These are phyloP conservation scores for Aphelenchoides bicaudatus DNA, from an alignment of 2,888 invertebrate species.

Conservation along the genomic window DNA sequence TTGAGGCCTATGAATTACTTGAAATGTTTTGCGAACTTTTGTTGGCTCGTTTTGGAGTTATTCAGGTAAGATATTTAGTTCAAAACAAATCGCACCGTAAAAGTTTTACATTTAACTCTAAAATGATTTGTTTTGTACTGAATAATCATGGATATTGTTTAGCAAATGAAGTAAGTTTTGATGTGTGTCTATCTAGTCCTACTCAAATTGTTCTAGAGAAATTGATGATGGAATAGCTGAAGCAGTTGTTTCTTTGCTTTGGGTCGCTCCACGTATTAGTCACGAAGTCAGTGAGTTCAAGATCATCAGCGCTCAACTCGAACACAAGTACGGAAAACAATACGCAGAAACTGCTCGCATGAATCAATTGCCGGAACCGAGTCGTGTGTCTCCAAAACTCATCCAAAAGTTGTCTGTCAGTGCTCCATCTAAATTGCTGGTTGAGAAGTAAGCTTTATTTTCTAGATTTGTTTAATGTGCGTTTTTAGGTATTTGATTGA, in stretches of 20 bases:
- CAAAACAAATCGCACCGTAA: too few relatives aligned
- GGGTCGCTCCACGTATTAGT: slow-evolving; percentile 86
- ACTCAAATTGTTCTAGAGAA: slow-evolving; percentile 63
- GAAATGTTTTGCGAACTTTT: slow-evolving; percentile 99
- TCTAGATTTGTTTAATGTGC: slow-evolving; percentile 6
- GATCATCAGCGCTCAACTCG: slow-evolving; percentile 80
- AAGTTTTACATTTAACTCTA: too few relatives aligned
- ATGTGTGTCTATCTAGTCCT: slow-evolving; percentile 18
- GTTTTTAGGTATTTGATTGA: slow-evolving; percentile 72
- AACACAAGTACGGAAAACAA: slow-evolving; percentile 85
- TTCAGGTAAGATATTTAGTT: too few relatives aligned
- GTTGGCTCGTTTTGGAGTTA: slow-evolving; percentile 88
- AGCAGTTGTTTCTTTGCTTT: slow-evolving; percentile 88
- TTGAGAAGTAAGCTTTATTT: slow-evolving; percentile 72
- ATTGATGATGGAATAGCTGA: slow-evolving; percentile 91
- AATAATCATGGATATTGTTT: too few relatives aligned
- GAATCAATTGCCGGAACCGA: slow-evolving; percentile 69
- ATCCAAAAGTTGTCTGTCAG: slow-evolving; percentile 88
- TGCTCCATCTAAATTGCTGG: slow-evolving; percentile 87
- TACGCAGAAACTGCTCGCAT: slow-evolving; percentile 83
- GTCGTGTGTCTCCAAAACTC: slow-evolving; percentile 63
- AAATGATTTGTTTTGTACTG: too few relatives aligned
- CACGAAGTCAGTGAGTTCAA: slow-evolving; percentile 64
- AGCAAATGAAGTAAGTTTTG: slow-evolving; percentile 79
- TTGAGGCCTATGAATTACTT: slow-evolving; percentile 96